Conservation (phyloP, 2,888 invertebrate species). For the Hemaris fuciformis region DNA sequence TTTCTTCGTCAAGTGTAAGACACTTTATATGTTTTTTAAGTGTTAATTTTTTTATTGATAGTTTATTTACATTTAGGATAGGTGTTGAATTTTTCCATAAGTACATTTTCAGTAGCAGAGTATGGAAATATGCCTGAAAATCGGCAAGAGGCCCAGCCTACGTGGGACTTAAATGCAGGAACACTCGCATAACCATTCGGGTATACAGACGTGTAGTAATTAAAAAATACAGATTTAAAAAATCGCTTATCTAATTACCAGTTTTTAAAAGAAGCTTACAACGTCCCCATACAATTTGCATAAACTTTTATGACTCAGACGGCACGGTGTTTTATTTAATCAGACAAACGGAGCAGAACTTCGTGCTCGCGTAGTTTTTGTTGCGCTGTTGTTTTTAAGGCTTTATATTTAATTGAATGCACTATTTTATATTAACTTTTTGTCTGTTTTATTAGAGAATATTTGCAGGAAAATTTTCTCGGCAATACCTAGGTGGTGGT, state of each 20-base stretch:
- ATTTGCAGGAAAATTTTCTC: neutral
- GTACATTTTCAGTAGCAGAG: no score
- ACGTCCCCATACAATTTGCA: neutral
- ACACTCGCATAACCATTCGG: no score
- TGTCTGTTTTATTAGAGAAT: neutral
- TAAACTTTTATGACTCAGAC: neutral
- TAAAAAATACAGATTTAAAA: no score
- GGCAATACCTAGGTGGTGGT: neutral
- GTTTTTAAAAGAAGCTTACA: neutral
- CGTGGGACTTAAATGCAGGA: no score
- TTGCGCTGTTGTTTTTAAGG: neutral
- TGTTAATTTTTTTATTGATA: no score
- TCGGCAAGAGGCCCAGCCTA: no score
- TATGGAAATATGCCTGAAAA: no score
- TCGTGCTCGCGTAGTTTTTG: neutral
- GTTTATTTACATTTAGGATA: no score
- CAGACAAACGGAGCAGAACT: neutral
- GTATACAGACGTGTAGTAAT: no score
- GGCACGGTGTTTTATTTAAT: neutral
- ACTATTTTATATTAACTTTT: neutral
- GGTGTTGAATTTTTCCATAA: no score
- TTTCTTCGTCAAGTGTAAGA: no score
- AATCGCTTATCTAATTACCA: neutral
- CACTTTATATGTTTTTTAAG: no score
- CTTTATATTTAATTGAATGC: conserved; percentile 5